These are phyloP conservation scores for Phanerotoma sp. DNA, from an alignment of 2,888 invertebrate genomes.

Conservation along the genomic window DNA sequence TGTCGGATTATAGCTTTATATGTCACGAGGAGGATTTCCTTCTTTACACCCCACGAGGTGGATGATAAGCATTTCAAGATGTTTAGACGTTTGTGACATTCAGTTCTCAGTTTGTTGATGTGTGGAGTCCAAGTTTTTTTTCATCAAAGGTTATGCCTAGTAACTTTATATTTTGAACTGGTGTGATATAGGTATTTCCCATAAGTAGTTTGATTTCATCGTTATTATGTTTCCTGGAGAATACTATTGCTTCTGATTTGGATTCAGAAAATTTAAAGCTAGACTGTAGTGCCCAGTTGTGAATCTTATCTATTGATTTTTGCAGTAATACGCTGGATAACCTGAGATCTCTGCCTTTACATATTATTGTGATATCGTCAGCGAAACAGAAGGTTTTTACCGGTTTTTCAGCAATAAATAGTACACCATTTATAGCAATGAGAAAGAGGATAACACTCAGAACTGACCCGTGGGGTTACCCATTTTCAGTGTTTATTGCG, in stretches of 20 bases:
- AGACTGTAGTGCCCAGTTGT: not conserved
- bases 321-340: constrained; percentile 10
- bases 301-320: not conserved
- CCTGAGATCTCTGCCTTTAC: constrained; percentile 20
- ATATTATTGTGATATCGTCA: constrained; percentile 22
- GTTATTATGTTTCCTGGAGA: not conserved
- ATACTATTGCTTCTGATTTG: constrained; percentile 2
- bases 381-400: constrained; percentile 18
- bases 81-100: constrained; percentile 26
- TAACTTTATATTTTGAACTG: not conserved
- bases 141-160: constrained; percentile 4
- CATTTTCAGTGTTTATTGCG: constrained; percentile 1
- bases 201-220: not conserved
- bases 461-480: constrained; percentile 18
- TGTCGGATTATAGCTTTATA: constrained; percentile 27
- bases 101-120: constrained; percentile 11
- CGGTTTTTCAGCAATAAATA: constrained; percentile 1
- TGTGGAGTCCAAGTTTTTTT: constrained; percentile 19
- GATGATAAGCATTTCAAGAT: constrained; percentile 25
- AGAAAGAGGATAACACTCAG: constrained; percentile 22
- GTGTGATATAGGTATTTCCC: not conserved
- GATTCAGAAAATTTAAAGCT: constrained; percentile 8
- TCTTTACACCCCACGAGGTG: constrained; percentile 22
- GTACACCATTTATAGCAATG: constrained; percentile 19
- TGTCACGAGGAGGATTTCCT: constrained; percentile 14